These are phyloP conservation scores for Spea hammondii DNA, from an alignment of 2,797 vertebrate genomes.

Conservation along the genomic window DNA sequence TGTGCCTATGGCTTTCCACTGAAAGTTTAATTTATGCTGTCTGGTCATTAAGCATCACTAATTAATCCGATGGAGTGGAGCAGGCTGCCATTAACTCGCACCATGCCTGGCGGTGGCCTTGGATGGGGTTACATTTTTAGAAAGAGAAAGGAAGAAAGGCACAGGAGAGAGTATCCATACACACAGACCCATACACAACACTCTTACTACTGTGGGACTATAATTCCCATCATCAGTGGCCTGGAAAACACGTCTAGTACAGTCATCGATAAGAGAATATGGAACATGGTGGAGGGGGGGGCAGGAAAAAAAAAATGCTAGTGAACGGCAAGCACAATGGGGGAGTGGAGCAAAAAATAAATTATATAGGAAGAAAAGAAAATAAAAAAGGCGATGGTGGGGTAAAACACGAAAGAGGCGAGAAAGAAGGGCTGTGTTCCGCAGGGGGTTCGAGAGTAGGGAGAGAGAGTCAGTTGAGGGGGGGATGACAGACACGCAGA, in stretches of 20 bases:
- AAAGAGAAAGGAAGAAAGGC: not conserved
- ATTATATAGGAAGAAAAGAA: not conserved
- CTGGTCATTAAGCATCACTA: constrained; percentile 28
- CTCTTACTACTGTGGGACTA: too few relatives aligned
- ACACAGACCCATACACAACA: too few relatives aligned
- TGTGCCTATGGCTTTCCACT: constrained; percentile 4
- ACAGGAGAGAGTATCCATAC: not conserved
- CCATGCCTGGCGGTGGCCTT: constrained; percentile 16
- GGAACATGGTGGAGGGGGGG: not conserved
- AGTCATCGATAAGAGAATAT: not conserved
- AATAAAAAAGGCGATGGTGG: not conserved
- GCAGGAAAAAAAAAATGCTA: too few relatives aligned
- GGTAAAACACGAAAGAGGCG: not conserved
- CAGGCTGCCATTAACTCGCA: constrained; percentile 17
- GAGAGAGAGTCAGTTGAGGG: not conserved
- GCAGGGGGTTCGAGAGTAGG: too few relatives aligned
- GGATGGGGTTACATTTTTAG: not conserved
- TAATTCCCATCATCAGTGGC: too few relatives aligned
- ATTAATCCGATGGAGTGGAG: constrained; percentile 36
- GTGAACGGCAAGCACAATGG: too few relatives aligned
- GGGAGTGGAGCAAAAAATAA: too few relatives aligned
- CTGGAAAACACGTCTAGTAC: too few relatives aligned
- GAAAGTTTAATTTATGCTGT: constrained; percentile 19
- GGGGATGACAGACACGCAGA: not conserved
- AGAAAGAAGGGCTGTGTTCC: not conserved